Conservation (phyloP, 2,797 vertebrate species). For the Microchirus variegatus region DNA sequence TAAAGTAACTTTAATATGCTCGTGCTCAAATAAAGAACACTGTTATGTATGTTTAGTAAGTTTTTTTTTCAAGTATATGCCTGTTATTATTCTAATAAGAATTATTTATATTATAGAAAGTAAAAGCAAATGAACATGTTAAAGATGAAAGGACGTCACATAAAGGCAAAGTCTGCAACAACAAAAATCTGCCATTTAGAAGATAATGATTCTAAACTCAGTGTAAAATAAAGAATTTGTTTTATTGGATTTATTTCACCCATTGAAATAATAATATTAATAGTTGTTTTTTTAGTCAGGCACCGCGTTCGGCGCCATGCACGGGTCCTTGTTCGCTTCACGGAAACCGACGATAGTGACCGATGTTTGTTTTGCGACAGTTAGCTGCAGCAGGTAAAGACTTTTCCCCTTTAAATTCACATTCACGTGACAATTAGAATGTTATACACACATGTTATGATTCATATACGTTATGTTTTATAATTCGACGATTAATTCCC, state of each 20-base stretch:
- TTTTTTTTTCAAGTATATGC: no score
- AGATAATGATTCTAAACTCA: no score
- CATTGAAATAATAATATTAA: rapidly evolving
- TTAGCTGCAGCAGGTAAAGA: slow-evolving; percentile 68
- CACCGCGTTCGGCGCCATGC: slow-evolving; percentile 7
- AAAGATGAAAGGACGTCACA: no score
- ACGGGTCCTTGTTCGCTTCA: slow-evolving; percentile 62
- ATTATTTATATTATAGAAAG: no score
- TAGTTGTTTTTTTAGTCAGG: slow-evolving; percentile 47
- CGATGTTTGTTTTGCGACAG: slow-evolving; percentile 78
- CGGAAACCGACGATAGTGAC: slow-evolving; percentile 62
- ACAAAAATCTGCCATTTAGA: no score
- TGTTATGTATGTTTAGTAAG: no score
- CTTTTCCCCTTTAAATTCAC: background rate
- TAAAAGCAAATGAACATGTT: no score
- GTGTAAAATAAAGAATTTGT: no score
- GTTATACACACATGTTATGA: rapidly evolving
- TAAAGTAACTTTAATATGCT: no score
- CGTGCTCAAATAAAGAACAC: no score
- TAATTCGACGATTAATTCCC: rapidly evolving
- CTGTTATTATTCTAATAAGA: no score
- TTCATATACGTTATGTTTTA: rapidly evolving
- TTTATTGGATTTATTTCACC: rapidly evolving
- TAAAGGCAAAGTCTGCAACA: no score
- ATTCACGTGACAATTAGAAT: background rate